A percentile compares a stretch with the other conserved stretches of the same genome.
Conservation (phyloP, 2,888 invertebrate species). For the Pammene aurita region DNA sequence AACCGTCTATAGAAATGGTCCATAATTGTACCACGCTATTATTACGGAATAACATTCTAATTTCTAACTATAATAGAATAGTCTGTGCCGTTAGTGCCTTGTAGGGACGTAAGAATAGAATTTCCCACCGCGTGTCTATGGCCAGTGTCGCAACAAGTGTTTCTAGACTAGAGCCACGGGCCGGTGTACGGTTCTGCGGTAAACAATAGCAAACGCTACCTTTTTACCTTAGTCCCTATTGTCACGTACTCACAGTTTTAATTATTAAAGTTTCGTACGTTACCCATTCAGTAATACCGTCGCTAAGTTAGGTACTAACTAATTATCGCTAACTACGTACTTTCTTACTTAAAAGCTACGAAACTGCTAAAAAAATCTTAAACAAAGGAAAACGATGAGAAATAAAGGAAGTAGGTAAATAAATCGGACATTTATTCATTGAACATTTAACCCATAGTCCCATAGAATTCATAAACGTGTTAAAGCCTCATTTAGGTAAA, state of each 20-base stretch:
- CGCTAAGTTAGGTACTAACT: too few species aligned
- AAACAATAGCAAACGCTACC: constrained; percentile 9
- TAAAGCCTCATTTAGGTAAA: too few species aligned
- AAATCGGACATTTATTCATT: too few species aligned
- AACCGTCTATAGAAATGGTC: constrained; percentile 37
- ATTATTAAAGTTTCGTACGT: constrained; percentile 2
- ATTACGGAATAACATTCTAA: constrained; percentile 41
- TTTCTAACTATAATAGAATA: constrained; percentile 40
- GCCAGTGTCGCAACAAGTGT: constrained; percentile 28
- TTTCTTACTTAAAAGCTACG: too few species aligned
- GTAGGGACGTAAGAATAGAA: constrained; percentile 39
- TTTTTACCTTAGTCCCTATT: neutral
- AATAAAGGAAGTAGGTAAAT: too few species aligned
- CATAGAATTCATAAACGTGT: too few species aligned
- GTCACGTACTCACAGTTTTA: neutral
- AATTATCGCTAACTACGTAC: too few species aligned
- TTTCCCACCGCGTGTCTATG: constrained; percentile 32
- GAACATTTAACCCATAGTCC: too few species aligned
- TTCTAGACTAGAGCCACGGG: constrained; percentile 10
- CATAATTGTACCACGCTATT: constrained; percentile 40
- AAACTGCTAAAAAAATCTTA: too few species aligned
- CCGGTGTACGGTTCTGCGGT: constrained; percentile 11
- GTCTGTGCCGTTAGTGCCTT: constrained; percentile 38
- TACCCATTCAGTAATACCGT: too few species aligned
- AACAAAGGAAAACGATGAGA: too few species aligned